Evolutionary conservation across 2,797 vertebrate genomes (phyloP).

Genomic region (Pipistrellus nathusii): DNA sequence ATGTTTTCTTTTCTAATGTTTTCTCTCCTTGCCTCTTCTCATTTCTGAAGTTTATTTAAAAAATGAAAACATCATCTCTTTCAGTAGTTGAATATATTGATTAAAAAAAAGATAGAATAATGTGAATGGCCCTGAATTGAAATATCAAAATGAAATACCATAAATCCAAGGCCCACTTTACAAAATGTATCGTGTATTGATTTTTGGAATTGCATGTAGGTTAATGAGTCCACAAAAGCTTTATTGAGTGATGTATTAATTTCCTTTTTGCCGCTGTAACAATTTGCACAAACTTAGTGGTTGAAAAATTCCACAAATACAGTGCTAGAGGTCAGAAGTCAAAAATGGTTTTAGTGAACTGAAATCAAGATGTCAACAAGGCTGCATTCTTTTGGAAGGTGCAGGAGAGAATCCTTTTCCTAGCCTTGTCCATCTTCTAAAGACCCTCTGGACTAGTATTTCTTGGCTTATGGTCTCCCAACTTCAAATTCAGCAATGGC

Average conservation of each 20-base stretch:
- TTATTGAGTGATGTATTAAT: not conserved
- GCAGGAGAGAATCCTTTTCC: not conserved
- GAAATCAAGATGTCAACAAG: not conserved
- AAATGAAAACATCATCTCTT: not conserved
- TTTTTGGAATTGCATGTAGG: not conserved
- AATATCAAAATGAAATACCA: not conserved
- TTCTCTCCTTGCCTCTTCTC: not conserved
- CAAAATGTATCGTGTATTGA: not conserved
- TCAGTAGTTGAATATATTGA: not conserved
- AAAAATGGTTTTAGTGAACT: not conserved
- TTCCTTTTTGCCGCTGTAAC: not conserved
- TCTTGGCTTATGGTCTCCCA: fast-evolving
- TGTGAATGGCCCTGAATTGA: not conserved
- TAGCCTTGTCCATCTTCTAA: not conserved
- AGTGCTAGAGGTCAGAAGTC: not conserved
- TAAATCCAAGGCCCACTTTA: not conserved
- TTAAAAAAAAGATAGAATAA: not conserved
- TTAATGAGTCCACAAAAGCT: not conserved
- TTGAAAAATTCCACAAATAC: not conserved
- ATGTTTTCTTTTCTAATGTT: not conserved
- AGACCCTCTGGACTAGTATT: not conserved
- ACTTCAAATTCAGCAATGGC: not conserved
- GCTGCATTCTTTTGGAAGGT: not conserved
- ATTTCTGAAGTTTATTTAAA: not conserved
- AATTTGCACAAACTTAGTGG: not conserved